These are phyloP conservation scores for Dermochelys coriacea DNA, from an alignment of 2,797 vertebrate species.

Conservation along the genomic window DNA sequence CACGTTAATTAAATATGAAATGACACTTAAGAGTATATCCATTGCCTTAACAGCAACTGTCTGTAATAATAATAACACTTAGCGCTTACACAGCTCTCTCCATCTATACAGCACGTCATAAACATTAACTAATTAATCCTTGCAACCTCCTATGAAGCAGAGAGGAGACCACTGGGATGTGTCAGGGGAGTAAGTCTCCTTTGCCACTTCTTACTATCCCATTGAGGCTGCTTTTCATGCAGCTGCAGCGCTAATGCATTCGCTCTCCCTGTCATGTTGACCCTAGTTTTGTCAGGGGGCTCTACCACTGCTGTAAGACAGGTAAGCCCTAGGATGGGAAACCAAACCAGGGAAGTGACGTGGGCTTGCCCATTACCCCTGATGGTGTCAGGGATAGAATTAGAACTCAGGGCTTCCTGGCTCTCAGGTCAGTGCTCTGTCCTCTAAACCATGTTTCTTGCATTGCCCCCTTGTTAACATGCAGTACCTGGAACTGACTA, in stretches of 20 bases:
- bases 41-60: constrained; percentile 75
- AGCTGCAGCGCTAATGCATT: background rate
- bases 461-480: background rate
- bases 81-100: constrained; percentile 70
- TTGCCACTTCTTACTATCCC: background rate
- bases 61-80: constrained; percentile 77
- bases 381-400: background rate
- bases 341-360: background rate
- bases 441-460: background rate
- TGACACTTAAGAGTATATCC: constrained; percentile 80
- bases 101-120: constrained; percentile 58
- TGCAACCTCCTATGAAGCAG: constrained; percentile 33
- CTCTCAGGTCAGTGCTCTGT: rapidly evolving
- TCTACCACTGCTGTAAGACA: background rate
- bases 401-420: rapidly evolving
- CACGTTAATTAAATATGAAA: constrained; percentile 77
- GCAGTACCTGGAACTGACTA: background rate
- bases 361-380: background rate
- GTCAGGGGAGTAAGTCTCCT: constrained; percentile 29
- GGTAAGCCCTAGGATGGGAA: background rate
- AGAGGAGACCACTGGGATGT: constrained; percentile 40
- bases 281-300: rapidly evolving
- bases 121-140: constrained; percentile 78
- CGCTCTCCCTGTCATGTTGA: background rate
- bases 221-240: background rate